A percentile compares a stretch with the other conserved stretches of the same genome.
phyloP scores from a whole-genome alignment of 2,113 vertebrate genomes.

The Daphoenositta chrysoptera region DNA sequence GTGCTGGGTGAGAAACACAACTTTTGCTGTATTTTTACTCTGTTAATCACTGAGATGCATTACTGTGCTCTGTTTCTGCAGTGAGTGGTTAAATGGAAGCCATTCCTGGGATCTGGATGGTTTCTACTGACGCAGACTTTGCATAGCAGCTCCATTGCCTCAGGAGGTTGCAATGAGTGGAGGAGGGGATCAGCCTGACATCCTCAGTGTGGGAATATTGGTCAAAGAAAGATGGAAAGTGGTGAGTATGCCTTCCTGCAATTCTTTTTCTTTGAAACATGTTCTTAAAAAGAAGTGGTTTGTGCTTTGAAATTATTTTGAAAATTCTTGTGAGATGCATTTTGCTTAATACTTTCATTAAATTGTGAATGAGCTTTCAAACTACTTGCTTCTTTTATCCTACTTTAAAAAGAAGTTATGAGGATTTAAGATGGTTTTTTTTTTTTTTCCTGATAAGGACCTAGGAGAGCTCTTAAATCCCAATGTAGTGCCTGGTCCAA shows the following conservation, averaged over 20 bases:
- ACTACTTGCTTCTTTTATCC: not conserved
- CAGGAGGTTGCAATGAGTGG: constrained; percentile 88
- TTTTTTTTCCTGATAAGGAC: not conserved
- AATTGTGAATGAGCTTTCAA: not conserved
- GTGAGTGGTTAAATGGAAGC: constrained; percentile 79
- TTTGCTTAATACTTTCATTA: not conserved
- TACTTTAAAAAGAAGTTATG: not conserved
- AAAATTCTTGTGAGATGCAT: not conserved
- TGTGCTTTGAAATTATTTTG: not conserved
- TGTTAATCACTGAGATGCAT: not conserved
- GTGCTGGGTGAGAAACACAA: not conserved
- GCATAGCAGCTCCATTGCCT: constrained; percentile 64
- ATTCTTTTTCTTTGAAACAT: not conserved
- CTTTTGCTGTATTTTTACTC: not conserved
- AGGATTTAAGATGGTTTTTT: not conserved
- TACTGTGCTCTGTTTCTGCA: constrained; percentile 49
- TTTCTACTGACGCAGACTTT: constrained; percentile 53
- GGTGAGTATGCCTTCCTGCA: constrained; percentile 76
- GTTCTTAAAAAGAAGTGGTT: not conserved
- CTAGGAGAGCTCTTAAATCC: not conserved
- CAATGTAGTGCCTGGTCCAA: not conserved
- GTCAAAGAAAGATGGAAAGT: constrained; percentile 99
- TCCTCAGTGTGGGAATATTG: constrained; percentile 89
- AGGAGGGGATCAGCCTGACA: constrained; percentile 92
- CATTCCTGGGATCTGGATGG: constrained; percentile 67